A percentile compares a stretch with the other conserved stretches of the same genome.
These are phyloP conservation scores for Papilio xuthus DNA, from an alignment of 1,140 invertebrate species.

Conservation along the genomic window DNA sequence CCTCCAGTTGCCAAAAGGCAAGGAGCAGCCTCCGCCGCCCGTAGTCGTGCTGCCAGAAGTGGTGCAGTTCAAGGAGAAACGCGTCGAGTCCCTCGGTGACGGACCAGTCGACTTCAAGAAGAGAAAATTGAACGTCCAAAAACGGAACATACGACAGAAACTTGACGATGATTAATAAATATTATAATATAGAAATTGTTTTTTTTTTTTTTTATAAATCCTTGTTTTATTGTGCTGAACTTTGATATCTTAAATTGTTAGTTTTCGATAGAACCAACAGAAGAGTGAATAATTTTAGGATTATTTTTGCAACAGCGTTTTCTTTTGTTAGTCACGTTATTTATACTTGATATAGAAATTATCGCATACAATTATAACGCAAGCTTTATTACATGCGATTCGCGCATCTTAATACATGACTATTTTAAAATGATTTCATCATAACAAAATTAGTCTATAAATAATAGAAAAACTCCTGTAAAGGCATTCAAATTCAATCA, in stretches of 20 bases:
- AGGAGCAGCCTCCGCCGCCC: conserved; percentile 62
- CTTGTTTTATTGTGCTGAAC: not conserved
- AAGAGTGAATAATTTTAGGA: no score
- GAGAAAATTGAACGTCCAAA: conserved; percentile 82
- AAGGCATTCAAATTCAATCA: not conserved
- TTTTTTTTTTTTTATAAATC: not conserved
- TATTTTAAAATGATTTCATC: no score
- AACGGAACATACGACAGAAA: conserved; percentile 83
- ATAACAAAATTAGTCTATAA: not conserved
- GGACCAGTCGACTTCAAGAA: conserved; percentile 84
- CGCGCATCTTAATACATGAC: no score
- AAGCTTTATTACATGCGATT: no score
- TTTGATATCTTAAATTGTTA: no score
- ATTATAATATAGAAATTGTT: conserved; percentile 31
- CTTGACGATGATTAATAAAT: conserved; percentile 80
- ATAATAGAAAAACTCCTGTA: not conserved
- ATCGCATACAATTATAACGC: no score
- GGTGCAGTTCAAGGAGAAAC: conserved; percentile 67
- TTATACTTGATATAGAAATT: no score
- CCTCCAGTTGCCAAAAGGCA: conserved; percentile 63
- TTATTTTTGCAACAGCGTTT: no score
- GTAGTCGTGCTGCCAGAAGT: conserved; percentile 63
- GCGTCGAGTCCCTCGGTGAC: conserved; percentile 68
- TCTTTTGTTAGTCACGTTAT: no score
- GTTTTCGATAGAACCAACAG: not conserved